phyloP scores from a whole-genome alignment of 2,797 vertebrate genomes.

The Xenentodon cancila region DNA sequence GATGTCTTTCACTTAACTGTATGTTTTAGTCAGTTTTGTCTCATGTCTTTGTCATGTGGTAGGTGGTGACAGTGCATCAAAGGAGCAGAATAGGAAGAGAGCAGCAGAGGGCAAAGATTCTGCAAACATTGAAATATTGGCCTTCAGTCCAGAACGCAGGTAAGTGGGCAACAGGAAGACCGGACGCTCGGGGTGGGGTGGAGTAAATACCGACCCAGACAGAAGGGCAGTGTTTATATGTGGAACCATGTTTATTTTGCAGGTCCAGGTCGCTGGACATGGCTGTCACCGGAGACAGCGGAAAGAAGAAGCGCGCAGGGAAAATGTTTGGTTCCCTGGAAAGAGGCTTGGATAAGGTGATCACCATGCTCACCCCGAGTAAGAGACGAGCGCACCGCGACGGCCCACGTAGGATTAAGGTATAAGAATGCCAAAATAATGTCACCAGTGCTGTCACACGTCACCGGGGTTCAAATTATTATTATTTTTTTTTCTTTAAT shows the following conservation, averaged over 20 bases:
- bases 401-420: conserved; percentile 89
- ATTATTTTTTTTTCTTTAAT: too few species aligned
- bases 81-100: conserved; percentile 74
- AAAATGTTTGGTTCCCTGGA: conserved; percentile 94
- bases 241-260: not conserved
- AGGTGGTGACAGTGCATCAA: conserved; percentile 65
- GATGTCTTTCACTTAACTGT: too few species aligned
- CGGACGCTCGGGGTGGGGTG: too few species aligned
- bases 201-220: not conserved
- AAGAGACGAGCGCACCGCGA: conserved; percentile 86
- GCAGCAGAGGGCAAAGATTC: conserved; percentile 56
- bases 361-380: conserved; percentile 92
- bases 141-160: conserved; percentile 90
- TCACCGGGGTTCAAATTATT: too few species aligned
- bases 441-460: not conserved
- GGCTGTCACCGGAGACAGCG: conserved; percentile 81
- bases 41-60: conserved; percentile 3
- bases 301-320: conserved; percentile 88
- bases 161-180: conserved; percentile 52
- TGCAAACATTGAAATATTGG: conserved; percentile 68
- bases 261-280: conserved; percentile 91
- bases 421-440: conserved; percentile 65
- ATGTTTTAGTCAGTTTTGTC: too few species aligned
- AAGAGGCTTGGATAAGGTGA: conserved; percentile 94
- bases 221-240: not conserved